Evolutionary conservation across 2,888 invertebrate species (phyloP), one percentile per base, ranked within the genome.

Genomic region (Trimorus sp.): DNA sequence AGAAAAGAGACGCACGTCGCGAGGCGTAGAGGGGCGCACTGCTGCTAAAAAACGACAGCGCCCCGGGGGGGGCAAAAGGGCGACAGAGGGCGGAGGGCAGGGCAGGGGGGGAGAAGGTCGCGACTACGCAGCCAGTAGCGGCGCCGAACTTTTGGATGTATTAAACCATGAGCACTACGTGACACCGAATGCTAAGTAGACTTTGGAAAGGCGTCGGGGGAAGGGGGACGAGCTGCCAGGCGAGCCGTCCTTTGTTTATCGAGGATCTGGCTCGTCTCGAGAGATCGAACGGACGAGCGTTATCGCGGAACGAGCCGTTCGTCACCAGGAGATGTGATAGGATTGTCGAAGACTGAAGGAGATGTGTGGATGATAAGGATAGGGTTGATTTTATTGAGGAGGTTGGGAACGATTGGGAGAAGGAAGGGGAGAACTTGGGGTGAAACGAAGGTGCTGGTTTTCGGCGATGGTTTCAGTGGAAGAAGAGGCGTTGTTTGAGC

Each of bases 121-220:
- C 1, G 68, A 68, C 53, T 63, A 54, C 56, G 51, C 58, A 79
- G 68, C 49, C 73, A 69, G 73, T 37, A 62, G 48, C 58, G 60
- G 59, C 49, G 26, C 84, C 83, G 69, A 88, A 89, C 87, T 90
- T 91, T 91, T 91, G 91, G 91, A 91, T 90, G 89, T 90, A 91
- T 91, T 91, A 91, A 91, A 91, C 88, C 89, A 86, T 87, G 87
- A 87, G 86, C 86, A 86, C 90, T 91, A 90, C 91, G 91, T 91
- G 91, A 91, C 91, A 91, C 90, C 88, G 91, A 91, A 91, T 91
- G 89, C 89, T 90, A 90, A 91, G 90, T 89, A 90, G 90, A 89
- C 88, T 88, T 88, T 88, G 86, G 88, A 88, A 89, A 89, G 85
- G 86, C 88, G 87, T 86, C 86, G 74, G 83, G 84, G 79, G 51